A percentile compares a stretch with the other conserved stretches of the same genome.
phyloP scores from a whole-genome alignment of 2,888 invertebrate genomes.

The Ptychoptera albimana region DNA sequence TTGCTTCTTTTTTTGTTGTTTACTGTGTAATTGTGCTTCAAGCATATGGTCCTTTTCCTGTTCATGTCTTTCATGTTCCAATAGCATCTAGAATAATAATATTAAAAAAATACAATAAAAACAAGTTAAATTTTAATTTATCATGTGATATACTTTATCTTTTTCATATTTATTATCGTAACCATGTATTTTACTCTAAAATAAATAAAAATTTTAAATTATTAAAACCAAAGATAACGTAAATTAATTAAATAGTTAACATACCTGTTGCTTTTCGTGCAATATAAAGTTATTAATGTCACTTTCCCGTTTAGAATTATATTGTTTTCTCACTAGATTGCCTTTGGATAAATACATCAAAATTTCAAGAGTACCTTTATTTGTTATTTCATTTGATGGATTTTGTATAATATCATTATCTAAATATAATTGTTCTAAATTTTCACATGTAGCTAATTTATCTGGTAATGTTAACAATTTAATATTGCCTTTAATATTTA shows the following conservation, averaged over 20 bases:
- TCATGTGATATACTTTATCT: no score
- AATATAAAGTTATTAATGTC: conserved; percentile 4
- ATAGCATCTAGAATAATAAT: no score
- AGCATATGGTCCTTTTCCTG: conserved; percentile 7
- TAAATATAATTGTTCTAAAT: conserved; percentile 42
- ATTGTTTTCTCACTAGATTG: conserved; percentile 15
- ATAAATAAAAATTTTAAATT: no score
- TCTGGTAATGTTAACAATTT: conserved; percentile 42
- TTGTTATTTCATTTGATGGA: conserved; percentile 45
- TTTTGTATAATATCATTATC: conserved; percentile 45
- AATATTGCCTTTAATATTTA: conserved; percentile 45
- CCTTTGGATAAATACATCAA: conserved; percentile 46
- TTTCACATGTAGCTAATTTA: conserved; percentile 46
- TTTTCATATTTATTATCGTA: no score
- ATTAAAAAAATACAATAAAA: no score
- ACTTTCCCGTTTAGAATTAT: conserved; percentile 6
- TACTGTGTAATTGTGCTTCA: conserved; percentile 6
- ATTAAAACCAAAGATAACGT: no score
- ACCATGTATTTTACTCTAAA: no score
- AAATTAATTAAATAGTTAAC: no score
- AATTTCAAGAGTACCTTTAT: conserved; percentile 44
- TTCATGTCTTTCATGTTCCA: conserved; percentile 8
- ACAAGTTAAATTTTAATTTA: no score
- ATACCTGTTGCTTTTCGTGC: no score
- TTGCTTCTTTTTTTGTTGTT: conserved; percentile 4